phyloP scores from a whole-genome alignment of 1,140 invertebrate species.

The Drosophila tropicalis region DNA sequence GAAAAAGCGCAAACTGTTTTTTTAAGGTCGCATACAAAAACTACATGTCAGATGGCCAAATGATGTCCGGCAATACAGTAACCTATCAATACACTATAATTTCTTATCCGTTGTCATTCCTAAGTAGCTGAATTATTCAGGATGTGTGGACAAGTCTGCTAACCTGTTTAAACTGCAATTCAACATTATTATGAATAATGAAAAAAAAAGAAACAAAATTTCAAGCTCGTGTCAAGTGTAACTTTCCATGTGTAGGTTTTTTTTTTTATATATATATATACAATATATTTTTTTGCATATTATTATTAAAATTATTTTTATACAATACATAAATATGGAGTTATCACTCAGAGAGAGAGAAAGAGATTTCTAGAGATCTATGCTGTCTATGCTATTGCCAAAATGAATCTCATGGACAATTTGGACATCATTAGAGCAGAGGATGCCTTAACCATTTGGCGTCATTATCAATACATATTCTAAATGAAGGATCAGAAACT shows the following conservation, averaged over 20 bases:
- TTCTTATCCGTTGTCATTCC: constrained; percentile 3
- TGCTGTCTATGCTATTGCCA: too few relatives aligned
- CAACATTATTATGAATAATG: constrained; percentile 18
- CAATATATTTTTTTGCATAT: constrained; percentile 5
- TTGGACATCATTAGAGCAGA: too few relatives aligned
- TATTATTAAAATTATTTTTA: constrained; percentile 14
- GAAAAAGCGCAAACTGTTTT: constrained; percentile 39
- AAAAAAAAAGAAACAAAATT: constrained; percentile 11
- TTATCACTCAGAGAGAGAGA: neutral
- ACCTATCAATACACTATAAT: neutral
- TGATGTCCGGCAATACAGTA: neutral
- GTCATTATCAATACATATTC: too few relatives aligned
- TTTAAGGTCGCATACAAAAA: constrained; percentile 9
- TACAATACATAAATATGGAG: constrained; percentile 9
- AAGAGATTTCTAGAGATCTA: too few relatives aligned
- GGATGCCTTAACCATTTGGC: too few relatives aligned
- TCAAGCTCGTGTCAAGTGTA: constrained; percentile 5
- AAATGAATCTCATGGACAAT: too few relatives aligned
- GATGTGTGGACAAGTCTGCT: neutral
- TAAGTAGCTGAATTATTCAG: neutral
- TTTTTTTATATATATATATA: neutral
- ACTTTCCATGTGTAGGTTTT: constrained; percentile 4
- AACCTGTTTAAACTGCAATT: neutral
- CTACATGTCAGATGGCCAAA: neutral
- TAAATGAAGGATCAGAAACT: too few relatives aligned